Evolutionary conservation across 2,888 invertebrate genomes (phyloP), one percentile per base, ranked within the genome.

Genomic region (Mongoloraphidia duomilia): DNA sequence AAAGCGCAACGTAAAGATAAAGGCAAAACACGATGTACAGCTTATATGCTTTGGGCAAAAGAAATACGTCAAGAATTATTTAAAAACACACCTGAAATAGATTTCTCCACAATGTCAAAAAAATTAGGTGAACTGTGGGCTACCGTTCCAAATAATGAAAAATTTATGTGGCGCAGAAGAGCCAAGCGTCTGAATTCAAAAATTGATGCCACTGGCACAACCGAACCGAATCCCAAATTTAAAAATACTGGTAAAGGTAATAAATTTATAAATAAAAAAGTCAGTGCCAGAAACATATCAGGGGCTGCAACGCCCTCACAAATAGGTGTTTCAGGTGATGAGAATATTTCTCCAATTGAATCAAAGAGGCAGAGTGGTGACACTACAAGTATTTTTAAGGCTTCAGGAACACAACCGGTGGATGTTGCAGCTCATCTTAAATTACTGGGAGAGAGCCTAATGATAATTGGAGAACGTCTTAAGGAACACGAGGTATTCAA

Each of bases 381-480:
- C 11, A 41, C 52, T 1, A 53, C 54, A 9, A 50, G 54, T 6
- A 61, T 73, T 60, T 79, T 76, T 64, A 80, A 80, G 64, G 77
- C 80, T 26, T 75, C 80, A 8, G 84, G 84, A 9, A 86, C 86
- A 41, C 81, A 84, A 49, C 84, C 91, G 0, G 80, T 89, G 1
- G 94, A 95, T 65, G 86, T 91, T 17, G 94, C 94, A 0, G 93
- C 95, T 0, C 93, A 95, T 65, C 73, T 95, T 9, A 86, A 92
- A 47, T 72, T 95, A 49, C 72, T 96, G 11, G 95, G 95, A 0
- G 95, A 95, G 67, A 94, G 92, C 60, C 74, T 96, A 13, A 86
- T 87, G 43, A 91, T 92, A 61, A 93, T 96, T 57, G 95, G 96
- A 0, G 89, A 90, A 65, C 71, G 94, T 38, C 75, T 95, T 6